Percentiles rank a stretch among this genome's conserved stretches.
phyloP scores from a whole-genome alignment of 2,888 invertebrate species.

The Drosophila austrosaltans region DNA sequence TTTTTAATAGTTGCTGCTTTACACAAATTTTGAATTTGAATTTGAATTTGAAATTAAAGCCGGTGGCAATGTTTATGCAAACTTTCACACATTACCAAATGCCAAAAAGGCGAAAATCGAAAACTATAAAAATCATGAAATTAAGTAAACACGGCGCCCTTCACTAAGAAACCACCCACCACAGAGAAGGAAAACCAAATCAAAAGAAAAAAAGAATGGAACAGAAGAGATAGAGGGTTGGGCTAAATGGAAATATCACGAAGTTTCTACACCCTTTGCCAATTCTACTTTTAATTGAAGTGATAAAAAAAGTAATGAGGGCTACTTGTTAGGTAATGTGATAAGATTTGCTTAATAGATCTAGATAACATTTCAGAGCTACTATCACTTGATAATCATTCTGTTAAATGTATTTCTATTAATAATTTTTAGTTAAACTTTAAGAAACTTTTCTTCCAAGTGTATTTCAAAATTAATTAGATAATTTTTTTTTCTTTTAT shows the following conservation, averaged over 20 bases:
- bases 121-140: conserved; percentile 59
- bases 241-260: neutral
- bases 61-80: conserved; percentile 60
- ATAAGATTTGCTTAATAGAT: too few species aligned
- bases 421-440: too few species aligned
- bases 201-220: neutral
- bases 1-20: conserved; percentile 45
- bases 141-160: conserved; percentile 69
- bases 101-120: conserved; percentile 39
- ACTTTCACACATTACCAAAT: conserved; percentile 52
- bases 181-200: conserved; percentile 11
- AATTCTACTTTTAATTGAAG: neutral
- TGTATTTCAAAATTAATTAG: conserved; percentile 43
- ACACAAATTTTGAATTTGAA: conserved; percentile 32
- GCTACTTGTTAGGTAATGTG: too few species aligned
- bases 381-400: too few species aligned
- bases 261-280: neutral
- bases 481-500: conserved; percentile 53
- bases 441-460: neutral
- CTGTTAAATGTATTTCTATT: too few species aligned
- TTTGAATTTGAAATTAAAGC: conserved; percentile 20
- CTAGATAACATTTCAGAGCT: too few species aligned
- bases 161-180: conserved; percentile 60
- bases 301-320: too few species aligned
- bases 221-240: neutral